These are phyloP conservation scores for Sycophila texana DNA, from an alignment of 2,888 invertebrate genomes.

Conservation along the genomic window DNA sequence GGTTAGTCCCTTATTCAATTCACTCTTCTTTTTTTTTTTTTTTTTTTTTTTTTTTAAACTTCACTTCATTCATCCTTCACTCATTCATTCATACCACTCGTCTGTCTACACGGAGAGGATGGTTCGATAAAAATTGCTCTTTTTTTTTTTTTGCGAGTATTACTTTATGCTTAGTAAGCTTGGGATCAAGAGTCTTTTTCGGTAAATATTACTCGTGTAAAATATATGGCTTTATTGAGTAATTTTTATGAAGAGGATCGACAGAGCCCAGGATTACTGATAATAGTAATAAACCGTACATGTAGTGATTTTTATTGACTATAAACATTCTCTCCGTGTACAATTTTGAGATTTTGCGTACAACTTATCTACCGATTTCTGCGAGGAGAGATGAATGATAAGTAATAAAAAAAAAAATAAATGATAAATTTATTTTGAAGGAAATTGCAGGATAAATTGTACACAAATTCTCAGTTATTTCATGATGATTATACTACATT, in stretches of 20 bases:
- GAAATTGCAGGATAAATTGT: background rate
- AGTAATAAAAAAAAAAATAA: background rate
- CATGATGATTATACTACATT: conserved; percentile 3
- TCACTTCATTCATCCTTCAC: conserved; percentile 7
- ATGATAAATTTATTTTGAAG: background rate
- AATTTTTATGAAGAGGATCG: no score
- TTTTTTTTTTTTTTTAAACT: background rate
- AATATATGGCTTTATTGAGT: no score
- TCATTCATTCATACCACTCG: conserved; percentile 8
- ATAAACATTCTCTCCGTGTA: background rate
- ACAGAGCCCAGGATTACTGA: no score
- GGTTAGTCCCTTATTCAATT: conserved; percentile 72
- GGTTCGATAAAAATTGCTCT: no score
- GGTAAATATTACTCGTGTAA: no score
- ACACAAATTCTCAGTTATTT: conserved; percentile 13
- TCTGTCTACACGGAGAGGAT: no score
- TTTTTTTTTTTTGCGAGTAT: conserved; percentile 35
- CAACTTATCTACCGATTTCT: background rate
- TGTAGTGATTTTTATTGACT: background rate
- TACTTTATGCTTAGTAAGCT: no score
- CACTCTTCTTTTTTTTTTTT: background rate
- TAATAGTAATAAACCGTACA: background rate
- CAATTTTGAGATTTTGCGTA: conserved; percentile 7
- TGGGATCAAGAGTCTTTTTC: no score
- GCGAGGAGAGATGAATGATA: no score